Conservation (phyloP, 2,113 vertebrate species). For the Sphyrna mokarran region DNA sequence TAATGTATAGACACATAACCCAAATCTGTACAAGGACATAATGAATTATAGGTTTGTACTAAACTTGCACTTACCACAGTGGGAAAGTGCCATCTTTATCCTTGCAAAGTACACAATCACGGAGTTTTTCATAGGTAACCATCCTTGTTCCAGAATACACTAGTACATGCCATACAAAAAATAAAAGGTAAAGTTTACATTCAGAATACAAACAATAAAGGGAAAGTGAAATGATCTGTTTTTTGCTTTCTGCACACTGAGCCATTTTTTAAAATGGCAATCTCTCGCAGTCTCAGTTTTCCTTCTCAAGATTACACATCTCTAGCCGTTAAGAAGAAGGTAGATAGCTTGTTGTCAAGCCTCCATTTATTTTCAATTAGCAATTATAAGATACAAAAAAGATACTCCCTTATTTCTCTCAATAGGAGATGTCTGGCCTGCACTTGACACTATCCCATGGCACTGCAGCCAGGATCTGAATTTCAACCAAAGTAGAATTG, state of each 20-base stretch:
- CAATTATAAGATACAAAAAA: not conserved
- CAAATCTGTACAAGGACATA: not conserved
- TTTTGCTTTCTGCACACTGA: not conserved
- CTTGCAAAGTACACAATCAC: conserved; percentile 66
- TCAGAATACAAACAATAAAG: not conserved
- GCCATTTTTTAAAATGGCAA: not conserved
- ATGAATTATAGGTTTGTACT: not conserved
- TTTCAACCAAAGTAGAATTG: not conserved
- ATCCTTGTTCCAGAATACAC: conserved; percentile 76
- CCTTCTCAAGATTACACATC: not conserved
- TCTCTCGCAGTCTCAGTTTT: not conserved
- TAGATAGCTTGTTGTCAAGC: not conserved
- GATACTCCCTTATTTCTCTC: not conserved
- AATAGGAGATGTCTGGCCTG: not conserved
- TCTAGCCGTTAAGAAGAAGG: not conserved
- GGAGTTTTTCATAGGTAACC: conserved; percentile 69
- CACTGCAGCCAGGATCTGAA: not conserved
- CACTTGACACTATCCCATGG: not conserved
- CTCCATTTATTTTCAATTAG: not conserved
- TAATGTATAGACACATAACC: not conserved
- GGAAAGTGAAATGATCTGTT: not conserved
- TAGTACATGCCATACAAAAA: conserved; percentile 41
- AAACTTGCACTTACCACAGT: conserved; percentile 60
- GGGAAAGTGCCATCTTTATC: conserved; percentile 62
- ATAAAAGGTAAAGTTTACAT: conserved; percentile 4